A percentile compares a stretch with the other conserved stretches of the same genome.
These are phyloP conservation scores for Vesta saturnalis DNA, from an alignment of 2,888 invertebrate species.

Conservation along the genomic window DNA sequence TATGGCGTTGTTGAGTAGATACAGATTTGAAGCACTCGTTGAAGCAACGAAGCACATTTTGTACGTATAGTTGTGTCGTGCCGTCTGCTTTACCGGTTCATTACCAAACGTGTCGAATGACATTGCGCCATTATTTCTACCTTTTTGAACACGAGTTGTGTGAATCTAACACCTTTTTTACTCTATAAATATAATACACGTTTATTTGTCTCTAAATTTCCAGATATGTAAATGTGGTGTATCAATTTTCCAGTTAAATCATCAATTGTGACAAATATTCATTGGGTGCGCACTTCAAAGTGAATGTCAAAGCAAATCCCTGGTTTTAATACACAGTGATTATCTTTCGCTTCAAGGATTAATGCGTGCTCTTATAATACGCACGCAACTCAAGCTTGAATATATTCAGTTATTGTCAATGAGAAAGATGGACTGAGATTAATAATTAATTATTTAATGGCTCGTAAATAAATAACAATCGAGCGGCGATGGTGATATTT, in stretches of 20 bases:
- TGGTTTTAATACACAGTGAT: slow-evolving; percentile 35
- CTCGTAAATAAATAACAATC: slow-evolving; percentile 4
- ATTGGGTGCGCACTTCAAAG: slow-evolving; percentile 39
- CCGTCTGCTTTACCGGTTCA: slow-evolving; percentile 35
- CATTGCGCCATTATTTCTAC: slow-evolving; percentile 32
- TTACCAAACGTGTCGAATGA: slow-evolving; percentile 28
- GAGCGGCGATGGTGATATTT: slow-evolving; percentile 23
- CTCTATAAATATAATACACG: slow-evolving; percentile 10
- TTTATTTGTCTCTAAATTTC: neutral
- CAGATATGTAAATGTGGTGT: slow-evolving; percentile 11
- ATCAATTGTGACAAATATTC: slow-evolving; percentile 39
- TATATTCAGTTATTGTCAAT: too few relatives aligned
- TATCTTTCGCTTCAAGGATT: slow-evolving; percentile 35
- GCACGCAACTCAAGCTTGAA: neutral
- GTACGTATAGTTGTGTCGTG: slow-evolving; percentile 19
- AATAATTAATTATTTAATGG: neutral
- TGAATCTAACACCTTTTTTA: slow-evolving; percentile 17
- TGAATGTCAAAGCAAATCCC: slow-evolving; percentile 38
- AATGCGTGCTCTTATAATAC: slow-evolving; percentile 20
- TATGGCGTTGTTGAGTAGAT: slow-evolving; percentile 28
- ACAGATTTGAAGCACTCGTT: slow-evolving; percentile 20
- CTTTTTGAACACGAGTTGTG: slow-evolving; percentile 30
- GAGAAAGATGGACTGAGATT: neutral
- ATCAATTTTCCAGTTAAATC: slow-evolving; percentile 37
- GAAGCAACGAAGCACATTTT: slow-evolving; percentile 28